Base-by-base conservation (phyloP, 1,140 invertebrate genomes). In the Lasaia peninsularis region DNA sequence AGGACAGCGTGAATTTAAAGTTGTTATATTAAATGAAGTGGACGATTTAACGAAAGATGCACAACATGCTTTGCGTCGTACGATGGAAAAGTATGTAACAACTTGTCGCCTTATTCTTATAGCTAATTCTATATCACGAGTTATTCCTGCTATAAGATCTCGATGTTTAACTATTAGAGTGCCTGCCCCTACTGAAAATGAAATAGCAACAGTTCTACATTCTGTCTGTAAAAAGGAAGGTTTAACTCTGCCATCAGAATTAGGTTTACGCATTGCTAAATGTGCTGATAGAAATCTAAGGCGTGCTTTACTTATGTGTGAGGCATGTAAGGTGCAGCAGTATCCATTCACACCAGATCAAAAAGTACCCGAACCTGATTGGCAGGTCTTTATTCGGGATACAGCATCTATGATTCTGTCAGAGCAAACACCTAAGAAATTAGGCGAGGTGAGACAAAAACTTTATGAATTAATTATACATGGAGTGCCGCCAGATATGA, bases 71-170 rank as follows among this genome's bases (percentile, higher is more conserved):
- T 86, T 99, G 37, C 93, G 99, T 68, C 91, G 99, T 59, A 99
- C 99, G 1, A 99, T 99, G 98, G 99, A 99, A 87, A 99, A 99
- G 76, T 99, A 99, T 86, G 95, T 98, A 60, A 90, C 93, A 11
- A 98, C 97, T 7, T 99, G 99, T 88, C 93, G 99, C 24, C 88
- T 99, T 0, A 98, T 99, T 75, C 90, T 99, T 0, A 97, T 96
- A 72, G 96, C 97, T 6, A 98, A 98, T 80, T 98, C 97, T 5
- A 98, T 95, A 18, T 99, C 97, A 33, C 92, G 96, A 73, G 96
- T 99, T 1, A 97, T 98, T 71, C 97, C 97, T 11, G 98, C 99
- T 14, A 98, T 99, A 60, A 92, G 94, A 61, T 99, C 98, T 61
- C 92, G 99, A 80, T 99, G 98, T 89, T 91, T 99, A 18, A 94